These are phyloP conservation scores for Amblyjoppa fuscipennis DNA, from an alignment of 2,888 invertebrate genomes.

Conservation along the genomic window DNA sequence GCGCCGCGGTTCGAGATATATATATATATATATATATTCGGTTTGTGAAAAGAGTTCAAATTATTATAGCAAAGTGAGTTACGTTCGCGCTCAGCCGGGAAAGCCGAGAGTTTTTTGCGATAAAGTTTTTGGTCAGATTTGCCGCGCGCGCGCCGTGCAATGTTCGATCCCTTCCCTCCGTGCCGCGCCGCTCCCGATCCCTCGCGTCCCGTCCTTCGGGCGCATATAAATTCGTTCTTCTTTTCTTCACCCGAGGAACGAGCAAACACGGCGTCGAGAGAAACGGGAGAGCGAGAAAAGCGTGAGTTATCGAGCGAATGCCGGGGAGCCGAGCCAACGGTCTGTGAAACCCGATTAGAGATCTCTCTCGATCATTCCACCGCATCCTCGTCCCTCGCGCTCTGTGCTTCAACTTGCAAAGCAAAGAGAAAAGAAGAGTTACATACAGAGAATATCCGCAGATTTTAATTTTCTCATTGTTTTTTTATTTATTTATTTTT, in stretches of 20 bases:
- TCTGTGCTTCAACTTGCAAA: conserved; percentile 17
- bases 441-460: neutral
- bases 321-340: conserved; percentile 73
- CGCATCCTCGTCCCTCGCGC: conserved; percentile 21
- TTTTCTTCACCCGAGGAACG: conserved; percentile 58
- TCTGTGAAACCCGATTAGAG: conserved; percentile 81
- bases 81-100: conserved; percentile 29
- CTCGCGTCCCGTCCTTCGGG: conserved; percentile 34
- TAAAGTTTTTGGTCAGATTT: conserved; percentile 34
- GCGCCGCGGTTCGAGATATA: conserved; percentile 4
- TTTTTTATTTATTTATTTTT: no score
- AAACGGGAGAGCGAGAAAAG: conserved; percentile 36
- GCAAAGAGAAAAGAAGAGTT: conserved; percentile 9
- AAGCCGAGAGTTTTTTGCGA: conserved; percentile 46
- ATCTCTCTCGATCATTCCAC: conserved; percentile 64
- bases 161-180: conserved; percentile 19
- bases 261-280: conserved; percentile 19
- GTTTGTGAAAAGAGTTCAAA: conserved; percentile 34
- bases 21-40: conserved; percentile 1
- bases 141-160: conserved; percentile 8
- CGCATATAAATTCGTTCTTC: conserved; percentile 69
- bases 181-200: conserved; percentile 21
- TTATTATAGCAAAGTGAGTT: conserved; percentile 59
- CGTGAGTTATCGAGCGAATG: conserved; percentile 47
- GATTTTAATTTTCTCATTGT: neutral